Conservation (phyloP, 2,797 vertebrate species). For the Dallia pectoralis region DNA sequence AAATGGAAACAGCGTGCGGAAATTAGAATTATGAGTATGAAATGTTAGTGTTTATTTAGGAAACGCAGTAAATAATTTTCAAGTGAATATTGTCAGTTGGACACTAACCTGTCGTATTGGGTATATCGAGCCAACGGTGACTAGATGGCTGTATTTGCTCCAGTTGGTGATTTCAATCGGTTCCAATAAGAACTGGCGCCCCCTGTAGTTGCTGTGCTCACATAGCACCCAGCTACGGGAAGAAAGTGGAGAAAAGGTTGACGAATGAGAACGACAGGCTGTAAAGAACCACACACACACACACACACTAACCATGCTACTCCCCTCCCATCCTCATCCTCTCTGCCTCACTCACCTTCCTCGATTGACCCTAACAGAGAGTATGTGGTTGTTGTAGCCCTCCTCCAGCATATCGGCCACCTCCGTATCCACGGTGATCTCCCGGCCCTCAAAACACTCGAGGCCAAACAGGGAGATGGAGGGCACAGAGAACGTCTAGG, state of each 20-base stretch:
- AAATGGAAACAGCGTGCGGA: neutral
- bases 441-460: conserved; percentile 91
- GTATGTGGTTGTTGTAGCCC: conserved; percentile 89
- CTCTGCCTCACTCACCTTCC: conserved; percentile 67
- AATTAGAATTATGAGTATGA: neutral
- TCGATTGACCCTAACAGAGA: conserved; percentile 86
- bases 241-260: neutral
- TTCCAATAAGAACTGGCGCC: conserved; percentile 90
- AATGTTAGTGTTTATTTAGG: neutral
- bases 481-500: conserved; percentile 83
- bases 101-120: conserved; percentile 85
- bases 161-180: conserved; percentile 90
- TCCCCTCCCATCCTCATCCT: too few relatives aligned
- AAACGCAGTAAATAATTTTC: neutral
- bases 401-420: conserved; percentile 80
- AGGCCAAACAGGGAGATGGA: conserved; percentile 88
- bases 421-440: conserved; percentile 79
- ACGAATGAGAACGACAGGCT: neutral
- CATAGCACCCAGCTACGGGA: conserved; percentile 88
- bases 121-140: conserved; percentile 86
- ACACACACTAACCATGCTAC: neutral
- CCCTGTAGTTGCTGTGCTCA: conserved; percentile 90
- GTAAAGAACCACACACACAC: neutral
- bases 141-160: conserved; percentile 86
- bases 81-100: neutral